Conservation (phyloP, 2,888 invertebrate species). For the Ennomos quercinarius region DNA sequence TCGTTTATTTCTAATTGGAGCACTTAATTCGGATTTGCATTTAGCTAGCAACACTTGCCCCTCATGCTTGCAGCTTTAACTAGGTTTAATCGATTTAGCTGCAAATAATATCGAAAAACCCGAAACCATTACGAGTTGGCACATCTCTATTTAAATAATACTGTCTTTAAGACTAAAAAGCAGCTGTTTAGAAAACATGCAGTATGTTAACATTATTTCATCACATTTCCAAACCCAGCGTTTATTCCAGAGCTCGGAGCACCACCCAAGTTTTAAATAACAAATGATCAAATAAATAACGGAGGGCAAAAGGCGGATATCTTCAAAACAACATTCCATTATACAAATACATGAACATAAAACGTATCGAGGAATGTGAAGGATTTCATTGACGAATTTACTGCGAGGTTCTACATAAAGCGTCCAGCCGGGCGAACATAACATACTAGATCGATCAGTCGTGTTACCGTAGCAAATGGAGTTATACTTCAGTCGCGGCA, state of each 20-base stretch:
- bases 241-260: conserved; percentile 47
- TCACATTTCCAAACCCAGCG: conserved; percentile 53
- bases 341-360: conserved; percentile 29
- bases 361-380: conserved; percentile 37
- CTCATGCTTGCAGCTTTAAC: too few relatives aligned
- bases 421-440: conserved; percentile 4
- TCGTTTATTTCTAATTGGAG: too few relatives aligned
- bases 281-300: conserved; percentile 15
- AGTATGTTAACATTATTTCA: conserved; percentile 54
- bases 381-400: conserved; percentile 27
- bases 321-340: conserved; percentile 36
- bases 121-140: too few relatives aligned
- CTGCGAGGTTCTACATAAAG: conserved; percentile 26
- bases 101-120: too few relatives aligned
- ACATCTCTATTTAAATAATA: conserved; percentile 42
- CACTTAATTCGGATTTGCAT: too few relatives aligned
- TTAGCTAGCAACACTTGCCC: too few relatives aligned
- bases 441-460: conserved; percentile 37
- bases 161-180: conserved; percentile 64
- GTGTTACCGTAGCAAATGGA: conserved; percentile 31
- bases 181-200: conserved; percentile 52
- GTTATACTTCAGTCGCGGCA: conserved; percentile 35
- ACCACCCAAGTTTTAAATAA: conserved; percentile 32
- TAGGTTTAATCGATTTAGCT: too few relatives aligned
- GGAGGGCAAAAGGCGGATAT: conserved; percentile 45